Percentiles rank a stretch among this genome's conserved stretches.
phyloP scores from a whole-genome alignment of 2,797 vertebrate genomes.

The Gallirallus australis region DNA sequence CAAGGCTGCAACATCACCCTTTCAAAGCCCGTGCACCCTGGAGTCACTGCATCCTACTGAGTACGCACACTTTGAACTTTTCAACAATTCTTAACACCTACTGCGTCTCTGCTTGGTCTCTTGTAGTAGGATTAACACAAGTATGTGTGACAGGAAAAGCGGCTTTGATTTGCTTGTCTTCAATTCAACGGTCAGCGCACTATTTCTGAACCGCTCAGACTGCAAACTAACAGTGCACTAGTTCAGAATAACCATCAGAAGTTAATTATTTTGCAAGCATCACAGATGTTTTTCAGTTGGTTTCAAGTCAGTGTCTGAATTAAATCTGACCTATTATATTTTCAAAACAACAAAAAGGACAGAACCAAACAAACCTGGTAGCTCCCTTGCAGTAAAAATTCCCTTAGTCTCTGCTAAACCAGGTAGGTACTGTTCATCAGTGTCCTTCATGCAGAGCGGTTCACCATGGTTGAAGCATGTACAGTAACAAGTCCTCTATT shows the following conservation, averaged over 20 bases:
- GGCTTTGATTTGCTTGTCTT: conserved; percentile 63
- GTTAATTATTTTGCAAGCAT: not conserved
- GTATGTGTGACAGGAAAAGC: conserved; percentile 66
- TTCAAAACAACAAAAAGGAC: not conserved
- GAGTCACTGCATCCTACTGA: not conserved
- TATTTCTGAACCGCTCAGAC: not conserved
- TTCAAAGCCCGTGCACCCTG: conserved; percentile 30
- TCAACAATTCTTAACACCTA: conserved; percentile 53
- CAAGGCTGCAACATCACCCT: not conserved
- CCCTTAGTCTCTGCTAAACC: not conserved
- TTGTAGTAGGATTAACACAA: conserved; percentile 73
- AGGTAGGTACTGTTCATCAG: not conserved
- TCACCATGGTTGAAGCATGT: not conserved
- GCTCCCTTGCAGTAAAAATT: not conserved
- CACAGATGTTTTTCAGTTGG: not conserved
- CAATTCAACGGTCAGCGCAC: conserved; percentile 14
- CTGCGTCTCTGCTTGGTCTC: conserved; percentile 59
- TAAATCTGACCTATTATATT: not conserved
- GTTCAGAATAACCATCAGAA: not conserved
- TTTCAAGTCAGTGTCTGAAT: not conserved
- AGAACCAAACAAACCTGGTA: not conserved
- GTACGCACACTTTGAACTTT: conserved; percentile 47
- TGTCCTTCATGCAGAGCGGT: not conserved
- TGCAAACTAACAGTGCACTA: not conserved
- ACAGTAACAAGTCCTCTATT: not conserved